Conservation (phyloP, 2,888 invertebrate genomes). For the Xestia c-nigrum region DNA sequence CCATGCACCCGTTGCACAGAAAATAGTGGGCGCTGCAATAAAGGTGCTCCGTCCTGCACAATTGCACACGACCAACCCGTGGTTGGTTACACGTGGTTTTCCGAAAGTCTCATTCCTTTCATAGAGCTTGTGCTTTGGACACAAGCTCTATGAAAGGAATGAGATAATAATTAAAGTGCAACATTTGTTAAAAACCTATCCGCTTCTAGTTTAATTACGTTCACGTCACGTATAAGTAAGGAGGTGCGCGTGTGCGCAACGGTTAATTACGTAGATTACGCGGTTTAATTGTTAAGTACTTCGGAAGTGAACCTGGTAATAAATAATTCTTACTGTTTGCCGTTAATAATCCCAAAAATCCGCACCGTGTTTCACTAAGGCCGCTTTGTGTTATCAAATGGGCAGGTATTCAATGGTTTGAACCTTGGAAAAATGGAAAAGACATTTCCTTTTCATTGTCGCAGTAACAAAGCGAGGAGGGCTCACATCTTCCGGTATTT, state of each 20-base stretch:
- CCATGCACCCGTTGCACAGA: constrained; percentile 77
- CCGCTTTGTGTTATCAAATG: constrained; percentile 67
- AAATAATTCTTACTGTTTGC: constrained; percentile 71
- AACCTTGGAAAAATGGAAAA: constrained; percentile 78
- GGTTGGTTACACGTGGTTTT: constrained; percentile 63
- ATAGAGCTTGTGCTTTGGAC: constrained; percentile 27
- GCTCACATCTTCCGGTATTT: constrained; percentile 82
- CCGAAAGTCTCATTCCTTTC: constrained; percentile 73
- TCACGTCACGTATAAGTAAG: constrained; percentile 59
- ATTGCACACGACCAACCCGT: constrained; percentile 74
- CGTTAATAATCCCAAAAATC: constrained; percentile 69
- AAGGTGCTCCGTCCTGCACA: constrained; percentile 77
- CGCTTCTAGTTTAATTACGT: constrained; percentile 53
- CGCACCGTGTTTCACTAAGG: constrained; percentile 60
- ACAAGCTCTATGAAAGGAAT: too few species aligned
- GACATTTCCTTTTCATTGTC: constrained; percentile 82
- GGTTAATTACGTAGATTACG: constrained; percentile 70
- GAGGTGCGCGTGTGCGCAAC: constrained; percentile 57
- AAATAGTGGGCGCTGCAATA: constrained; percentile 81
- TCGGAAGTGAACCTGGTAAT: constrained; percentile 66
- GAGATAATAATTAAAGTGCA: constrained; percentile 57
- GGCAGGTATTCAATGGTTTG: constrained; percentile 71
- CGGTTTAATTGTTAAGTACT: constrained; percentile 70
- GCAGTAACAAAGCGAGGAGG: constrained; percentile 81
- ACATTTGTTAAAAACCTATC: constrained; percentile 55